phyloP scores from a whole-genome alignment of 2,113 vertebrate species.

The Chelonoidis abingdonii region DNA sequence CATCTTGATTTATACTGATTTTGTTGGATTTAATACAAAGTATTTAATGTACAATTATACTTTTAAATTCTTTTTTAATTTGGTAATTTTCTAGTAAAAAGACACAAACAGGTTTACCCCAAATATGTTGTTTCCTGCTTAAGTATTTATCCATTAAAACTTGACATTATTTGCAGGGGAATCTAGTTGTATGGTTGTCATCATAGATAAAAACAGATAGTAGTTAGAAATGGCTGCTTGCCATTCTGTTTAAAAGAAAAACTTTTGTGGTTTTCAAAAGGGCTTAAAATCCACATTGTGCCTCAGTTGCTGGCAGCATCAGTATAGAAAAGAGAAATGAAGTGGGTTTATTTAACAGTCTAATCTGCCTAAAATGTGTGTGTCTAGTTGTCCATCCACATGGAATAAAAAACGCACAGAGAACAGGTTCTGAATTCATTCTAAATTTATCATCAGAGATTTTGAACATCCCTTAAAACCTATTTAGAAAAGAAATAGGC shows the following conservation, averaged over 20 bases:
- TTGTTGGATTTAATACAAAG: neutral
- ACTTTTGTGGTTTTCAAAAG: conserved; percentile 80
- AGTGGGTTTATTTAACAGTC: conserved; percentile 60
- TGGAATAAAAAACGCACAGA: conserved; percentile 36
- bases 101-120: neutral
- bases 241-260: conserved; percentile 79
- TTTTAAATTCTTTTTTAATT: neutral
- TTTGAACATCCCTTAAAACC: conserved; percentile 79
- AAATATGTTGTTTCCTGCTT: conserved; percentile 40
- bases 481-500: conserved; percentile 71
- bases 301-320: conserved; percentile 67
- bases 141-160: neutral
- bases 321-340: conserved; percentile 31
- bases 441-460: conserved; percentile 58
- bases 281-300: conserved; percentile 64
- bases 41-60: neutral
- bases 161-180: conserved; percentile 19
- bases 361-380: conserved; percentile 67
- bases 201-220: conserved; percentile 48
- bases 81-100: neutral
- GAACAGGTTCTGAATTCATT: conserved; percentile 54
- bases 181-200: conserved; percentile 36
- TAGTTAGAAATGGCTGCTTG: conserved; percentile 75
- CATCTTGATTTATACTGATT: neutral
- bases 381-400: conserved; percentile 8